Base-by-base conservation (phyloP, 2,113 vertebrate species). In the Furnarius figulus region DNA sequence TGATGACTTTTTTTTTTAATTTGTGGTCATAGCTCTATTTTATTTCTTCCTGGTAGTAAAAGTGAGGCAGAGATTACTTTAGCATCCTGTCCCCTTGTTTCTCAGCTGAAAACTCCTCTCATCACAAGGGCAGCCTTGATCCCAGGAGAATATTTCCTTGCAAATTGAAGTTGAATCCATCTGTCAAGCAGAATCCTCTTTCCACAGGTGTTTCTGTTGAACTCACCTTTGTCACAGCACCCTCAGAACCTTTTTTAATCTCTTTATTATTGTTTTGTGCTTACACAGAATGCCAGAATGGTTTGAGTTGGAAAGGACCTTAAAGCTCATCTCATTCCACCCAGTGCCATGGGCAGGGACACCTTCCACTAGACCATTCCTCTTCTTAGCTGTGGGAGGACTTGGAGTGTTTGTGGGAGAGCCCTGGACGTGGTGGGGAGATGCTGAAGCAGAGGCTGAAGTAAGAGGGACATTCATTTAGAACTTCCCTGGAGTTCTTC, bases 341-440 rank as follows among this genome's bases (percentile, higher is more conserved):
- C 12, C 27, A 1, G 37, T 63, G 39, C 39, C 11, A 8, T 28
- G 59, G 27, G 6, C 21, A 76, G 44, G 46, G 35, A 28, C 39
- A 63, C 44, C 17, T 76, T 55, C 16, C 87, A n/a, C 1, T 40
- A 2, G 20, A 62, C 35, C 7, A 7, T 27, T 86, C 8, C 46
- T 28, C 22, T 61, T 46, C 4, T 33, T 17, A 42, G 50, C 25
- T 28, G 27, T 14, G 52, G 50, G 40, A 19, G 5, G n/a, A 0
- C 55, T 49, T 61, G 75, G 31, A 66, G 4, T 76, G 68, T 55
- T 46, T 13, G 49, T 66, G 21, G 4, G 8, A 7, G 76, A 84
- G 49, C 42, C 31, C 58, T 75, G 79, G 39, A 0, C 0, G 0
- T n/a, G 61, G 15, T 37, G 50, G 31, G 65, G 46, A 80, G 35